phyloP scores from a whole-genome alignment of 2,888 invertebrate genomes.

The Prenolepis imparis region DNA sequence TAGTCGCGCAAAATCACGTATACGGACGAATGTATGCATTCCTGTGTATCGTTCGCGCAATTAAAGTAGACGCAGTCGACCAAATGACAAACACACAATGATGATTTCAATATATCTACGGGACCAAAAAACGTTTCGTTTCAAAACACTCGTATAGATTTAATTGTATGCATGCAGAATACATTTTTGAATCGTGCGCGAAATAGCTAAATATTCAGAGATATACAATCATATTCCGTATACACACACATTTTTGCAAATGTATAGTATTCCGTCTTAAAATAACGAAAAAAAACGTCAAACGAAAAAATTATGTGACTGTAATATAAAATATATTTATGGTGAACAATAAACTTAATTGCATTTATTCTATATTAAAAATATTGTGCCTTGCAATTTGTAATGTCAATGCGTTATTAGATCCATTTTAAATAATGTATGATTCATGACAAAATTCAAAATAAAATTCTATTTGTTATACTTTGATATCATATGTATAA shows the following conservation, averaged over 20 bases:
- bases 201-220: constrained; percentile 32
- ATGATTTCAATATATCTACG: constrained; percentile 13
- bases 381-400: not conserved
- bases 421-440: not conserved
- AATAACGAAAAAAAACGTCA: constrained; percentile 24
- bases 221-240: not conserved
- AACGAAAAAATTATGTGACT: not conserved
- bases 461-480: not conserved
- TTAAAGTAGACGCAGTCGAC: constrained; percentile 56
- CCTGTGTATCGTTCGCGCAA: constrained; percentile 63
- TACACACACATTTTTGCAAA: not conserved
- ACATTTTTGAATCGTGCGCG: constrained; percentile 39
- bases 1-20: constrained; percentile 49
- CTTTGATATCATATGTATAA: not conserved
- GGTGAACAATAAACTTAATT: constrained; percentile 12
- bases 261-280: constrained; percentile 15
- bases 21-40: constrained; percentile 36
- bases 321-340: constrained; percentile 19
- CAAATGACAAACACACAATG: constrained; percentile 44
- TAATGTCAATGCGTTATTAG: not conserved
- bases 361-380: not conserved
- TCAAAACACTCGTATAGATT: constrained; percentile 40
- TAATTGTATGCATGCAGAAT: constrained; percentile 38
- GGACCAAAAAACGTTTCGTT: constrained; percentile 46
- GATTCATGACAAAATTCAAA: not conserved